These are phyloP conservation scores for Sebastiscus albofasciatus DNA, from an alignment of 2,797 vertebrate genomes.

Conservation along the genomic window DNA sequence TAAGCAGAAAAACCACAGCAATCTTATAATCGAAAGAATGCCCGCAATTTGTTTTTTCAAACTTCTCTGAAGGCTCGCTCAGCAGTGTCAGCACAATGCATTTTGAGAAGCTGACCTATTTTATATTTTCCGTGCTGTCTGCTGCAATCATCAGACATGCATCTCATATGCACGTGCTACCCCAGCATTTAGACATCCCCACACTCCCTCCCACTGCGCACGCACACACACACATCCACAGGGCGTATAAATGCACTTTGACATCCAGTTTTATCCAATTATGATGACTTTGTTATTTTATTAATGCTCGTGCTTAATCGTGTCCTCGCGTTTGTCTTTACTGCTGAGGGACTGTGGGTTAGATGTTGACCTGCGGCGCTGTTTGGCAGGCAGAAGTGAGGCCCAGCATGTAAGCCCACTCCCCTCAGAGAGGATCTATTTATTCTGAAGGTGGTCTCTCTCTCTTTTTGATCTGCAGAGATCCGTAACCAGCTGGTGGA, in stretches of 20 bases:
- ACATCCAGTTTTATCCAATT: conserved; percentile 57
- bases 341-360: conserved; percentile 6
- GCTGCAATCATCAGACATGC: conserved; percentile 79
- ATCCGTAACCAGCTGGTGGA: conserved; percentile 97
- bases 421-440: background rate
- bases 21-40: conserved; percentile 62
- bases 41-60: conserved; percentile 51
- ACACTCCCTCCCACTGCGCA: background rate
- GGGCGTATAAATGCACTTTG: conserved; percentile 54
- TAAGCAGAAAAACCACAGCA: conserved; percentile 49
- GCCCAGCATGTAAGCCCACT: conserved; percentile 26
- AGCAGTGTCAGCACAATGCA: conserved; percentile 58
- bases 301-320: conserved; percentile 19
- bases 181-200: conserved; percentile 59
- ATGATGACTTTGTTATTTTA: conserved; percentile 62
- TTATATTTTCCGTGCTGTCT: conserved; percentile 79
- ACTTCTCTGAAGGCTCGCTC: conserved; percentile 62
- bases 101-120: conserved; percentile 81
- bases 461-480: conserved; percentile 80
- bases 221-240: conserved; percentile 1
- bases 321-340: conserved; percentile 13
- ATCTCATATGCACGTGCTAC: conserved; percentile 67
- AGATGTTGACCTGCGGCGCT: conserved; percentile 30
- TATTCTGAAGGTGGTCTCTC: conserved; percentile 45
- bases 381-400: conserved; percentile 28